Base-by-base conservation (phyloP, 2,888 invertebrate genomes). In the Allygus modestus region DNA sequence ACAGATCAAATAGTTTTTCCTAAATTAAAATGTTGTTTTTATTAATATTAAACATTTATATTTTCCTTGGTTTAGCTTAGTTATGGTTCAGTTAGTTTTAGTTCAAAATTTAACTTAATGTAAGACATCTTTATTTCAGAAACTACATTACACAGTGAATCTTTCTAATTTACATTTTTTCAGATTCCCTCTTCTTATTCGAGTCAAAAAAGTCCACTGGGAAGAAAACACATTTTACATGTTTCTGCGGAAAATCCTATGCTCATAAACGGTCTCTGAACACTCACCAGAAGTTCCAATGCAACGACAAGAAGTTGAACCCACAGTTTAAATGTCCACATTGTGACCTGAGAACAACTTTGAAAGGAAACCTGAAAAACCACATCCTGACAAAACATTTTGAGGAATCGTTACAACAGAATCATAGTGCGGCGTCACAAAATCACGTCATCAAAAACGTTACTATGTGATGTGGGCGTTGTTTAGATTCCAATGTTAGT, bases 281-380 rank as follows among this genome's bases (percentile, higher is more conserved):
- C 28, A 86, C 85, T 20, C 87, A 87, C 46, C 46, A 84, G 85
- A 85, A 82, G 81, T 86, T 85, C 33, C 86, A 86, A 33, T 87
- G 87, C 71, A 86, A 84, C 11, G 90, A 85, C 11, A 90, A 37
- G 54, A 83, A 71, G 23, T 7, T 28, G 51, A 85, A 84, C 23
- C 86, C 86, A 1, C 86, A 85, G 28, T 87, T 87, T 43, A 54
- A 69, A 23, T 88, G 88, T 65, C 81, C 82, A 0, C 84, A 84
- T 28, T 88, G 88, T 23, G 83, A 83, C 12, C 23, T 54, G 41
- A 46, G n/a, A n/a, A 86, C 86, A 23, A 85, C 84, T 9, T 84
- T 85, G 46, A 87, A 87, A 75, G 86, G 86, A 41, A 86, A 85
- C 23, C 82, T 87, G 26, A 87, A 87, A 82, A 86, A 79, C 26